Base-by-base conservation (phyloP, 2,888 invertebrate genomes). In the Lithosia quadra region DNA sequence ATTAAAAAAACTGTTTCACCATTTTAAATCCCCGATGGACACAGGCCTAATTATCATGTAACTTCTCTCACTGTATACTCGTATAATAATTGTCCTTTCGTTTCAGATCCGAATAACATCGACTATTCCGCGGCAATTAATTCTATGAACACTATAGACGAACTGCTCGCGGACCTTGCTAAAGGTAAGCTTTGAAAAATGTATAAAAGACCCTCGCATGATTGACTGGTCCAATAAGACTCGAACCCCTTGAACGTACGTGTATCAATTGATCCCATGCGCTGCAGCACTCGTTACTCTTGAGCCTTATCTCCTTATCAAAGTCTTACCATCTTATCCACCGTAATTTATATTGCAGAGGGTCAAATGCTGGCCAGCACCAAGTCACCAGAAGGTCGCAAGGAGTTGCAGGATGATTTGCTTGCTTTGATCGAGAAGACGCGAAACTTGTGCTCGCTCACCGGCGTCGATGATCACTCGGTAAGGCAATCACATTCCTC, bases 61-160 rank as follows among this genome's bases (percentile, higher is more conserved):
- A n/a, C n/a, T n/a, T n/a, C n/a, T n/a, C n/a, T n/a, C n/a, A n/a
- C n/a, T n/a, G n/a, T n/a, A n/a, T n/a, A n/a, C n/a, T n/a, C n/a
- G n/a, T n/a, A n/a, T n/a, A n/a, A n/a, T n/a, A n/a, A n/a, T n/a
- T n/a, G n/a, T n/a, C 15, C 18, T 57, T 62, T 64, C 58, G 64
- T 86, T 84, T 34, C 83, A 94, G 94, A 94, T 84, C 88, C 91
- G 0, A 82, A 90, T 75, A 98, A 99, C 81, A 97, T 99, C 0
- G 99, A 99, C 88, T 98, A 99, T 83, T 97, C 97, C 39, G 98
- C 98, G 8, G 98, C 99, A 0, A 98, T 99, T 1, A 98, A 98
- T 0, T 99, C 99, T 0, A 98, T 99, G 84, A 98, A 98, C 36
- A 98, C 99, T 43, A 99, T 99, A 75, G 98, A 99, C 21, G 98